Base-by-base conservation (phyloP, 2,888 invertebrate genomes). In the Nineta flava region DNA sequence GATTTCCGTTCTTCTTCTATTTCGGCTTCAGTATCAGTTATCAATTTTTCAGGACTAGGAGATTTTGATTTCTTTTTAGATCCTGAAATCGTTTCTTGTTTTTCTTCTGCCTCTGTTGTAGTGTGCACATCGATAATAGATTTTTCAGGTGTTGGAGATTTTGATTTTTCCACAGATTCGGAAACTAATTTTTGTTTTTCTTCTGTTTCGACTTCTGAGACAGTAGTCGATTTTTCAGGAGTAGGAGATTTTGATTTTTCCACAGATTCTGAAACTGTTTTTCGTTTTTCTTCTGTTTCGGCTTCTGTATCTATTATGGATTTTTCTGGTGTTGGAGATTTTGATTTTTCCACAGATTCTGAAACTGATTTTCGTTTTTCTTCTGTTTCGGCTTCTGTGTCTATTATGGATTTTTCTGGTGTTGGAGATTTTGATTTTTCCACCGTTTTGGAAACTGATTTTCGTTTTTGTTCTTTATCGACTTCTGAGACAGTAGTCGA, bases 21-120 rank as follows among this genome's bases (percentile, higher is more conserved):
- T 26, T 56, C 54, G 9, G 53, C 52, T 26, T 38, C 52, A n/a
- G 56, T 55, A 49, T 62, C 59, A 10, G 58, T 52, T 9, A 56
- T 56, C 26, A 56, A 56, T 44, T 57, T 58, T 13, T 59, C 60
- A n/a, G 58, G 56, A 43, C 57, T 53, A 47, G 61, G 60, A 65
- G 3, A 67, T 62, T 52, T 65, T 59, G 50, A 47, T 52, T 52
- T 52, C n/a, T n/a, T n/a, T 48, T 49, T 51, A 3, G 51, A 49
- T n/a, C 13, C 7, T 35, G 19, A 21, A 9, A 43, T 12, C 15
- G 9, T 9, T 12, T 49, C 50, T 6, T n/a, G n/a, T 50, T 41
- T 15, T 48, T 13, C 15, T 51, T 4, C 31, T 35, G 9, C 12
- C 5, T 21, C 16, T 3, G 19, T 13, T 12, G 10, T 38, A 12